Base-by-base conservation (phyloP, 2,113 vertebrate genomes). In the Ginglymostoma cirratum region DNA sequence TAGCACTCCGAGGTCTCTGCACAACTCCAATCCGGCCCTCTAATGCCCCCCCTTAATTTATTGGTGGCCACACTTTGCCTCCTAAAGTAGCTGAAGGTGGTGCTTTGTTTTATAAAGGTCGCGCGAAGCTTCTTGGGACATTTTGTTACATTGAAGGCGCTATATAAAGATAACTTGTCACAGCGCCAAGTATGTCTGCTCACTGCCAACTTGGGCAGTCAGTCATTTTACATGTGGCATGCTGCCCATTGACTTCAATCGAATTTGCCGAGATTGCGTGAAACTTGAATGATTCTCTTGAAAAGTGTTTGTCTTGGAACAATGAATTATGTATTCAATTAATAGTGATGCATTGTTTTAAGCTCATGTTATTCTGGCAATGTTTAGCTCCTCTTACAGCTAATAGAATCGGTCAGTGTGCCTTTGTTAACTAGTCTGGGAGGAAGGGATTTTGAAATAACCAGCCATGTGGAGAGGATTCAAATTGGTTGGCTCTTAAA, bases 271-370 rank as follows among this genome's bases (percentile, higher is more conserved):
- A 5, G 27, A 61, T 90, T 55, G 52, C 2, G 12, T n/a, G 48
- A 61, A 61, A 27, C 14, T 5, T n/a, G 87, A 90, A 90, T 90
- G 87, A 55, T 61, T 27, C 52, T 52, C 87, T 27, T 34, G 52
- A 2, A 17, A 34, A 61, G 34, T 55, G 30, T 61, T 55, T 15
- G 87, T 61, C 87, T 17, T 34, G 14, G 34, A 19, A 61, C 48
- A 34, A n/a, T 61, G 87, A 90, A 90, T 90, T 90, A 90, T 90
- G 14, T 12, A 30, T 34, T 61, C 48, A 90, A 90, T 90, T 87
- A 87, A 34, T 30, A 12, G 24, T 27, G 24, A 52, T 61, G 86
- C 87, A 61, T 90, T 90, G 10, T 52, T 55, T n/a, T 65, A 5
- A 34, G 87, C 12, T 90, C 48, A 34, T 5, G 27, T 34, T 4